phyloP scores from a whole-genome alignment of 2,113 vertebrate genomes.

The Hyperoodon ampullatus region DNA sequence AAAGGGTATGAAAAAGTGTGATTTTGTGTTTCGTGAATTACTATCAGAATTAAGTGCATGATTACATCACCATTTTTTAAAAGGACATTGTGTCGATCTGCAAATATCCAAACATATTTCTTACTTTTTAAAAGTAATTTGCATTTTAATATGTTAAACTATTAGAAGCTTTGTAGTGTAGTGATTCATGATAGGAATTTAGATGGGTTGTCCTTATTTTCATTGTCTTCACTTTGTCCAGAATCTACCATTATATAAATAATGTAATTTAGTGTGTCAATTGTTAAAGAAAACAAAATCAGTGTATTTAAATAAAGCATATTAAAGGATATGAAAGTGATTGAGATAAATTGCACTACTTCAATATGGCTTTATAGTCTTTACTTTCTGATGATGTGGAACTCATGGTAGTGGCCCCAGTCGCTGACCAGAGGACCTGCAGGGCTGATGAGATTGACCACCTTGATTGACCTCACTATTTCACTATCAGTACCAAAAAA shows the following conservation, averaged over 20 bases:
- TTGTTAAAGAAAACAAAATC: conserved; percentile 5
- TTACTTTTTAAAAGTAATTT: conserved; percentile 42
- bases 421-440: neutral
- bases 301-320: neutral
- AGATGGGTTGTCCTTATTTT: conserved; percentile 64
- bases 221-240: conserved; percentile 17
- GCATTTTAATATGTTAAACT: conserved; percentile 65
- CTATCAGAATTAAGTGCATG: conserved; percentile 52
- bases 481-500: neutral
- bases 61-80: conserved; percentile 63
- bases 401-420: neutral
- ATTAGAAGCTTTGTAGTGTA: conserved; percentile 71
- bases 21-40: conserved; percentile 55
- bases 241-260: conserved; percentile 64
- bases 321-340: neutral
- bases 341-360: neutral
- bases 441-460: no score
- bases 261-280: conserved; percentile 70
- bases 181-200: conserved; percentile 62
- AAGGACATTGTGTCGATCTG: conserved; percentile 52
- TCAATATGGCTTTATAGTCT: neutral
- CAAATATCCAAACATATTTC: conserved; percentile 62
- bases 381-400: neutral
- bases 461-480: neutral
- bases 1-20: neutral